Evolutionary conservation across 2,113 vertebrate genomes (phyloP), one percentile per base, ranked within the genome.

Genomic region (Notarius lentiginosus): DNA sequence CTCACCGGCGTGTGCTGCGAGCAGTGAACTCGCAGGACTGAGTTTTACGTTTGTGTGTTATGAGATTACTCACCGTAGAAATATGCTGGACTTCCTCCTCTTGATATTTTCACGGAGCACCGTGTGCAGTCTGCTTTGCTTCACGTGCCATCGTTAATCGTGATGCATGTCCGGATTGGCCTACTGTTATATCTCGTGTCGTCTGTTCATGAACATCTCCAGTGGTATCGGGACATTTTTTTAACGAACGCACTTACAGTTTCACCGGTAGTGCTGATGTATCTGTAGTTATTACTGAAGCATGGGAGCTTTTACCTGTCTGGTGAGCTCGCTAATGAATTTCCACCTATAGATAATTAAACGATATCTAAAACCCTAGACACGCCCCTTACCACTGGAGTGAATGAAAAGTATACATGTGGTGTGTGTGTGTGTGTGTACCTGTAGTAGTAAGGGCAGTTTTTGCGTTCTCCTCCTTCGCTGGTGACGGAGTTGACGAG

Each of bases 391-490:
- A 85, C 49, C 41, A 41, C 41, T 41, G 41, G 41, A 41, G 87
- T 84, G 53, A 20, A 18, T 18, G 72, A 18, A 49, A 49, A 49
- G 8, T 49, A 51, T 41, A 41, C 41, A 41, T 41, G 41, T 41
- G 41, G 49, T 79, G n/a, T 30, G 77, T 22, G 56, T 60, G 17
- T 58, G 53, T 58, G 79, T 63, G 58, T 82, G 22, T 85, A 99
- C 98, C 97, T 98, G 96, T 99, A 99, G 92, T 98, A 99, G 89
- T 97, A 99, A 55, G 96, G 96, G 92, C 96, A 97, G 94, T 96
- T 99, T 95, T 96, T 99, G 91, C 97, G 96, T 12, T 99, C 97
- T 7, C 94, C 92, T 89, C 95, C 95, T 89, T 99, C 97, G 0
- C 95, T 94, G 88, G 95, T 96, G 91, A 98, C 96, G 0, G 98